These are phyloP conservation scores for Psilopogon haemacephalus DNA, from an alignment of 2,113 vertebrate species.

Conservation along the genomic window DNA sequence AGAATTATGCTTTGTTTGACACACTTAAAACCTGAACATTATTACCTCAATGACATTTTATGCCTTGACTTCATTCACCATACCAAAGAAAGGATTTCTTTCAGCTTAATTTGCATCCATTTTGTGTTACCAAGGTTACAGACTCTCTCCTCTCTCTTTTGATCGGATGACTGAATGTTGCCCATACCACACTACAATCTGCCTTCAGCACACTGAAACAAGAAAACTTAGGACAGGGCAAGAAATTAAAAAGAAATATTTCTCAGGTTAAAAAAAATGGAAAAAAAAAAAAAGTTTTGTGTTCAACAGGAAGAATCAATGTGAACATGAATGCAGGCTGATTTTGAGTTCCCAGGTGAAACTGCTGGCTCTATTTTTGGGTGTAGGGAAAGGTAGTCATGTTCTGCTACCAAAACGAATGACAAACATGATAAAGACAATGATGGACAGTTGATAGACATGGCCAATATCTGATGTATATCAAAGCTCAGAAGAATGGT, in stretches of 20 bases:
- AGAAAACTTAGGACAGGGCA: background rate
- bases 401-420: background rate
- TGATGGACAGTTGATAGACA: background rate
- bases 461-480: background rate
- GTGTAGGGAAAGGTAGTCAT: background rate
- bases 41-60: background rate
- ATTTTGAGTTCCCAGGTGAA: background rate
- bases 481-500: background rate
- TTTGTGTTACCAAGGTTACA: background rate
- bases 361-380: background rate
- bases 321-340: background rate
- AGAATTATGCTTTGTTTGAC: background rate
- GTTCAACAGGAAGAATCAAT: background rate
- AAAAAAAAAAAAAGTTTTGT: background rate
- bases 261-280: background rate
- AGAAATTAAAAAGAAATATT: background rate
- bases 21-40: background rate
- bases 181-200: rapidly evolving
- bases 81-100: background rate
- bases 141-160: background rate
- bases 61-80: background rate
- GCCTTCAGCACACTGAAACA: rapidly evolving
- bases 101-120: background rate
- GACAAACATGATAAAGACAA: background rate
- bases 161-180: background rate